These are phyloP conservation scores for Orthosia cruda DNA, from an alignment of 2,888 invertebrate genomes.

Conservation along the genomic window DNA sequence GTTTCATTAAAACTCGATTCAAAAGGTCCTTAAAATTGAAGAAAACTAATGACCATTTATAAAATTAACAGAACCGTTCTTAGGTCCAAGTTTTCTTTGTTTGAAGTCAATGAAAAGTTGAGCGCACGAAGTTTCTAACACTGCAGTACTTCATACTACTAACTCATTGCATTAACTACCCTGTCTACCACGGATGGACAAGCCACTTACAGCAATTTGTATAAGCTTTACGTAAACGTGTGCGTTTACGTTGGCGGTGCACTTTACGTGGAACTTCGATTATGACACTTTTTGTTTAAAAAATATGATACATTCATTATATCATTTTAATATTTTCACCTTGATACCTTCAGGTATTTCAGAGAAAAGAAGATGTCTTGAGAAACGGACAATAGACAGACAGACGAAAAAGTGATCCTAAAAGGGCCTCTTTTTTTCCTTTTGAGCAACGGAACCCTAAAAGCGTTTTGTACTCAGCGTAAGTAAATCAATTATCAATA, in stretches of 20 bases:
- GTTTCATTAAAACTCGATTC: not conserved
- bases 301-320: too few species aligned
- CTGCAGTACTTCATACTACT: conserved; percentile 19
- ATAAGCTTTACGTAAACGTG: conserved; percentile 6
- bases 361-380: too few species aligned
- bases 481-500: too few species aligned
- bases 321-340: too few species aligned
- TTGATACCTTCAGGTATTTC: too few species aligned
- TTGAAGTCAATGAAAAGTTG: conserved; percentile 26
- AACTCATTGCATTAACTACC: conserved; percentile 32
- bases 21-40: not conserved
- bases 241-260: not conserved
- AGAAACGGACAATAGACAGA: too few species aligned
- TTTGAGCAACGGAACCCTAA: too few species aligned
- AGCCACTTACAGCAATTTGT: conserved; percentile 30
- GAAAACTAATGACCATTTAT: conserved; percentile 1
- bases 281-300: not conserved
- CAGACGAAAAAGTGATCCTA: too few species aligned
- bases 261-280: not conserved
- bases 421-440: too few species aligned
- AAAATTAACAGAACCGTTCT: conserved; percentile 18
- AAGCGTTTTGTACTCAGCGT: too few species aligned
- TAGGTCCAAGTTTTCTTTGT: conserved; percentile 22
- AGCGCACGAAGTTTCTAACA: conserved; percentile 19
- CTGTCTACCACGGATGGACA: conserved; percentile 3